Base-by-base conservation (phyloP, 2,113 vertebrate species). In the Sterna hirundo region DNA sequence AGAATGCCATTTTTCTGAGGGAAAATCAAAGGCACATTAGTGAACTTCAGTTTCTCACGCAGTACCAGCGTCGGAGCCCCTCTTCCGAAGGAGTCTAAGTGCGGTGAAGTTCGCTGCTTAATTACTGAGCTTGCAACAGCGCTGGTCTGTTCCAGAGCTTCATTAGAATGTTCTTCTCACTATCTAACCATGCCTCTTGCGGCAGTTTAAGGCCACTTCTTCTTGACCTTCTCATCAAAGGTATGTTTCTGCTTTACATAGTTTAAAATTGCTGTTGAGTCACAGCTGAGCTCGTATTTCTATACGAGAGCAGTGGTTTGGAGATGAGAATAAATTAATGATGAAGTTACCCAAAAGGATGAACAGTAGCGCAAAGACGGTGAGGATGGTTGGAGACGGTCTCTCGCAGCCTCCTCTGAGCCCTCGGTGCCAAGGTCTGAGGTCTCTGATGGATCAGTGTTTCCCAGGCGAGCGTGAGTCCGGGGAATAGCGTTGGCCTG, bases 361-460 rank as follows among this genome's bases (percentile, higher is more conserved):
- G 7, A 69, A 36, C 12, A 54, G 36, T 25, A 46, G 29, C 16
- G 46, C 30, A 25, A 25, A 80, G 44, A 34, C 1, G 0, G 13
- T 49, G 60, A 23, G 0, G 6, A 1, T 36, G 32, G 30, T 52
- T 61, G 44, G 71, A 42, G 58, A 15, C 0, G 3, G 13, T 52
- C 13, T 58, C 69, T 80, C 65, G 68, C 80, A 91, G 19, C 38
- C 23, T 36, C 9, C 15, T 65, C 29, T 65, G 8, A 2, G 20
- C 30, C 16, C 23, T 40, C 1, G 2, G 4, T 80, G 70, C 32
- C 22, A 26, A 46, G 6, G n/a, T 71, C 16, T 51, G 61, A 62
- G 22, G 27, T 77, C 32, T 32, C 40, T 30, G 36, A 81, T 54
- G 18, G 6, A 40, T 21, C 2, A 2, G 6, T 71, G 25, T 82